These are phyloP conservation scores for Arenaria interpres DNA, from an alignment of 2,113 vertebrate species.

Conservation along the genomic window DNA sequence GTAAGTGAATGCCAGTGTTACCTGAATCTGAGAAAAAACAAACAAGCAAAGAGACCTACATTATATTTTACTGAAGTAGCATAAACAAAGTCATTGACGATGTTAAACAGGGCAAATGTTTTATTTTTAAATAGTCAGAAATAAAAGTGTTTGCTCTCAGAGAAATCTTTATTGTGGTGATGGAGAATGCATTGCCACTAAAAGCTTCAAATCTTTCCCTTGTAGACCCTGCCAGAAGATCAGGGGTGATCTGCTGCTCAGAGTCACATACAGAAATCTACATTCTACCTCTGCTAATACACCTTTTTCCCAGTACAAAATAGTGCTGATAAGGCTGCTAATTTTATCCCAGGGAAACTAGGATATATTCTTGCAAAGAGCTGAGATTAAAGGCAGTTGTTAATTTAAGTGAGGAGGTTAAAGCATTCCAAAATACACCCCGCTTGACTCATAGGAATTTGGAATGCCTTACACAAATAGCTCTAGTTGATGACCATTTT, in stretches of 20 bases:
- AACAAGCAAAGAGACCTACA: background rate
- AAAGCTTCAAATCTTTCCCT: background rate
- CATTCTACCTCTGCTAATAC: background rate
- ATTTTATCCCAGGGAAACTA: background rate
- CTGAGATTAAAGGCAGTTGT: slow-evolving; percentile 5
- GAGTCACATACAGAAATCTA: background rate
- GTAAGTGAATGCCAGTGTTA: background rate
- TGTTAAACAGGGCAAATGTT: background rate
- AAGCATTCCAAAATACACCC: slow-evolving; percentile 17
- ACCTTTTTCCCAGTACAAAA: background rate
- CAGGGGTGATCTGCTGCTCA: background rate
- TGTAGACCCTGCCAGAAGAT: background rate
- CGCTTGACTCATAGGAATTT: background rate
- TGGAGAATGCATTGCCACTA: background rate
- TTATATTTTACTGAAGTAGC: background rate
- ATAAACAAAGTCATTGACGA: background rate
- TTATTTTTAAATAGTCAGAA: background rate
- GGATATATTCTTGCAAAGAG: background rate
- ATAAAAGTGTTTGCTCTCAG: background rate
- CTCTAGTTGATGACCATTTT: slow-evolving; percentile 12
- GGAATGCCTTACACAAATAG: background rate
- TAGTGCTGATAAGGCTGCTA: background rate
- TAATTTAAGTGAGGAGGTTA: background rate
- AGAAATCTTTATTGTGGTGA: background rate
- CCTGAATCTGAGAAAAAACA: background rate